Evolutionary conservation across 2,888 invertebrate genomes (phyloP), one percentile per base, ranked within the genome.

Genomic region (Limnephilus marmoratus): DNA sequence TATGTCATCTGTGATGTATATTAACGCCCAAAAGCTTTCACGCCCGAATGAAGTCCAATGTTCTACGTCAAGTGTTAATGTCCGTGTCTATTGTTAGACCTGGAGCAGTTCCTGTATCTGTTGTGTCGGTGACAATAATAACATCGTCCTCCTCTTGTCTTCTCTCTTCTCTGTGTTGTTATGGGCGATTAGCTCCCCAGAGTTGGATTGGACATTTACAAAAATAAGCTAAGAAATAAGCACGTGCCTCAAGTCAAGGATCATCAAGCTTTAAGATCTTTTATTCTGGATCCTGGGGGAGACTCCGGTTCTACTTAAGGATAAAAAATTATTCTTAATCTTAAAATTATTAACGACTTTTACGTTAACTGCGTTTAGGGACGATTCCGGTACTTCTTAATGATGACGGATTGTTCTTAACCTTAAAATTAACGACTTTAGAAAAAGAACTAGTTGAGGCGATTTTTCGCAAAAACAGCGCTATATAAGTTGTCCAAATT

Each of bases 11-110:
- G 12, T 29, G 45, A 45, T 24, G 45, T 41, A 41, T 86, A 29
- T 86, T 45, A 24, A 86, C 86, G 45, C 45, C 86, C 86, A 45
- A 86, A 86, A 86, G 86, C 86, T 86, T 86, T 86, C 86, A 45
- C 86, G 86, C n/a, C n/a, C 13, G 49, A 41, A 83, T 34, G 7
- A 13, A 34, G 37, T 83, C 83, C 83, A 83, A 83, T 83, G 37
- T 83, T 83, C 34, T n/a, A 37, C 34, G 37, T 83, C 83, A 41
- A 83, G 34, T 37, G 37, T 37, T 37, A 83, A 34, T 37, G 37
- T 83, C 37, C 37, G 83, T 41, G 83, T 83, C 83, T 83, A 83
- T 83, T 83, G 83, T 83, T 83, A 83, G 83, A 37, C 34, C 83
- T 41, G 34, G 31, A 41, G 24, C 68, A 9, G 68, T 68, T 68